Conservation (phyloP, 2,888 invertebrate genomes). For the Drosophila bunnanda region DNA sequence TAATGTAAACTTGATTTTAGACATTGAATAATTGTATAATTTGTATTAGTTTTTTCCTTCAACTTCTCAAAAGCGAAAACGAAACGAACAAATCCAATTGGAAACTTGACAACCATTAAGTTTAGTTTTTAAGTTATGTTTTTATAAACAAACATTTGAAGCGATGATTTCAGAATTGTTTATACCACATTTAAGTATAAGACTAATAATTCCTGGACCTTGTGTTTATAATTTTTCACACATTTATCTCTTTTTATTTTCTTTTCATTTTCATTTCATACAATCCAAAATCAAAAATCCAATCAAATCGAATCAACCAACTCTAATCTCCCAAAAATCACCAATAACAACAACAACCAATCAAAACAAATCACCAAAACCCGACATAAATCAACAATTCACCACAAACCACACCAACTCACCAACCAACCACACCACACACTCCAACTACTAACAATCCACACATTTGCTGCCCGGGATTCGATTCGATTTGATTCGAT, state of each 20-base stretch:
- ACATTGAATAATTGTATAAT: slow-evolving; percentile 32
- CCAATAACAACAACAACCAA: slow-evolving; percentile 32
- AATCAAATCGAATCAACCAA: slow-evolving; percentile 30
- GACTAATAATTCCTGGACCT: slow-evolving; percentile 37
- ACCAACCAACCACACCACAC: slow-evolving; percentile 26
- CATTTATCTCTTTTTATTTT: slow-evolving; percentile 74
- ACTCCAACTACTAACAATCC: slow-evolving; percentile 19
- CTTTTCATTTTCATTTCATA: slow-evolving; percentile 81
- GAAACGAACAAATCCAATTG: slow-evolving; percentile 1
- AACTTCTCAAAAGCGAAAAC: slow-evolving; percentile 46
- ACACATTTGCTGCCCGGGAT: slow-evolving; percentile 11
- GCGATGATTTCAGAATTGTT: slow-evolving; percentile 33
- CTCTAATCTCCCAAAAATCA: slow-evolving; percentile 30
- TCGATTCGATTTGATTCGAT: slow-evolving; percentile 34
- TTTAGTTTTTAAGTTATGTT: slow-evolving; percentile 43
- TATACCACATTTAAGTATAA: slow-evolving; percentile 41
- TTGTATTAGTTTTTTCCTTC: slow-evolving; percentile 44
- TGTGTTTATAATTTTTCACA: slow-evolving; percentile 75
- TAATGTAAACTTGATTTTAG: slow-evolving; percentile 40
- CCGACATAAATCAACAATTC: slow-evolving; percentile 11
- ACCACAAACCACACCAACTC: slow-evolving; percentile 34
- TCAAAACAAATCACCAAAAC: slow-evolving; percentile 15
- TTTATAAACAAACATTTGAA: slow-evolving; percentile 36
- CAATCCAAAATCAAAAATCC: slow-evolving; percentile 39
- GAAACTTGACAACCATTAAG: slow-evolving; percentile 21